Percentiles rank a stretch among this genome's conserved stretches.
phyloP scores from a whole-genome alignment of 2,113 vertebrate genomes.

The Ictalurus punctatus region DNA sequence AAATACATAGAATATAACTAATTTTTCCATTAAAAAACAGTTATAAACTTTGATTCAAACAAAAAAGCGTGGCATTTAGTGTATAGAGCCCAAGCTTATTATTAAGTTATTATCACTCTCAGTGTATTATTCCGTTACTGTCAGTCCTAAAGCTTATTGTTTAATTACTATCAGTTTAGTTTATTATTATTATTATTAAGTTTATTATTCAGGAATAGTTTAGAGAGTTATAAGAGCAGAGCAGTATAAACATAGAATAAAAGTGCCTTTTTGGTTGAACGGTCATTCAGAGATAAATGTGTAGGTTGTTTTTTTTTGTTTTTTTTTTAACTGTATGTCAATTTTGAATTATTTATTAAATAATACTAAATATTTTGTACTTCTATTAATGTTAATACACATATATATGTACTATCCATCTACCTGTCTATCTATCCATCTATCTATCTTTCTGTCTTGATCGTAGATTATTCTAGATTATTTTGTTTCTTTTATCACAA shows the following conservation, averaged over 20 bases:
- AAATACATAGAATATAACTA: not conserved
- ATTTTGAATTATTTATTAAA: not conserved
- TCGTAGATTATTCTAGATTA: too few species aligned
- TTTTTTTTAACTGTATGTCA: not conserved
- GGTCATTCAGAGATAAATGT: not conserved
- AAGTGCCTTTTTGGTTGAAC: not conserved
- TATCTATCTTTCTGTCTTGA: not conserved
- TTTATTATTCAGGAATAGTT: not conserved
- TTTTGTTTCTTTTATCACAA: not conserved
- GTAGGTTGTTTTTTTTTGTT: not conserved
- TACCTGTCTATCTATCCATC: not conserved
- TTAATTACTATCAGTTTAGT: not conserved
- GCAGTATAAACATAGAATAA: not conserved
- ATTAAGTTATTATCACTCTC: not conserved
- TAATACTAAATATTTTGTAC: not conserved
- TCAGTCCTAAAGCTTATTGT: not conserved
- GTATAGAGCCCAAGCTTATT: not conserved
- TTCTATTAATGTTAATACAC: not conserved
- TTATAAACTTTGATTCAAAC: not conserved
- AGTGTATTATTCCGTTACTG: not conserved
- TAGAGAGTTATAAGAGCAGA: not conserved
- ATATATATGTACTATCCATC: not conserved
- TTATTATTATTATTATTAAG: not conserved
- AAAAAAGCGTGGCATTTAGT: not conserved
- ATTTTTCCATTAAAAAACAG: not conserved